These are phyloP conservation scores for Drosophila meridionalis DNA, from an alignment of 2,888 invertebrate genomes.

Conservation along the genomic window DNA sequence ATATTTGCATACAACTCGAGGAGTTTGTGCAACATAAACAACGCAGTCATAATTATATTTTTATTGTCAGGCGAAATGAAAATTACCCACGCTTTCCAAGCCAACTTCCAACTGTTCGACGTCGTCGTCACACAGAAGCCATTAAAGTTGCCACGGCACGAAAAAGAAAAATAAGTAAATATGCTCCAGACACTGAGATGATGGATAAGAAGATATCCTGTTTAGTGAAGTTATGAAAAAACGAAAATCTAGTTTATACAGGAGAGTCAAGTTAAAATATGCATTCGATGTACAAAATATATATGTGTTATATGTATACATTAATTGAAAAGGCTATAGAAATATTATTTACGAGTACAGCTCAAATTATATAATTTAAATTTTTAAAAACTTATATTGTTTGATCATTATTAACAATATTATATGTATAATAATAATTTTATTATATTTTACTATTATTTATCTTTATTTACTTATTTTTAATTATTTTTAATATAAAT, in stretches of 20 bases:
- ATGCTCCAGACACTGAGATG: not conserved
- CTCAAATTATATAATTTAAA: too few species aligned
- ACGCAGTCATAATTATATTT: slow-evolving; percentile 66
- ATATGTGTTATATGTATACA: not conserved
- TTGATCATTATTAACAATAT: too few species aligned
- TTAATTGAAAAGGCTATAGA: too few species aligned
- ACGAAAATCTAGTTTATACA: not conserved
- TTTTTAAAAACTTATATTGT: too few species aligned
- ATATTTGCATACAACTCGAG: slow-evolving; percentile 24
- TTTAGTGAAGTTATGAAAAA: too few species aligned
- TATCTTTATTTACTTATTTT: too few species aligned
- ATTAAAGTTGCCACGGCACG: slow-evolving; percentile 59
- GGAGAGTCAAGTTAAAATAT: not conserved
- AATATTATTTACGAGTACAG: too few species aligned
- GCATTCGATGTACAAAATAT: not conserved
- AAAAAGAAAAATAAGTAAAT: slow-evolving; percentile 28
- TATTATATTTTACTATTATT: too few species aligned
- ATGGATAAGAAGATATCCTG: not conserved
- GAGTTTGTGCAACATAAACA: slow-evolving; percentile 47
- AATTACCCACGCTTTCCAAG: slow-evolving; percentile 70
- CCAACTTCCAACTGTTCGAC: slow-evolving; percentile 34
- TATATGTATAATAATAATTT: too few species aligned
- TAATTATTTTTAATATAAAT: too few species aligned
- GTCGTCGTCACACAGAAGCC: slow-evolving; percentile 58
- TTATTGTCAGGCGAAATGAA: slow-evolving; percentile 62